A percentile compares a stretch with the other conserved stretches of the same genome.
Conservation (phyloP, 2,888 invertebrate genomes). For the Leptopilina myrica region DNA sequence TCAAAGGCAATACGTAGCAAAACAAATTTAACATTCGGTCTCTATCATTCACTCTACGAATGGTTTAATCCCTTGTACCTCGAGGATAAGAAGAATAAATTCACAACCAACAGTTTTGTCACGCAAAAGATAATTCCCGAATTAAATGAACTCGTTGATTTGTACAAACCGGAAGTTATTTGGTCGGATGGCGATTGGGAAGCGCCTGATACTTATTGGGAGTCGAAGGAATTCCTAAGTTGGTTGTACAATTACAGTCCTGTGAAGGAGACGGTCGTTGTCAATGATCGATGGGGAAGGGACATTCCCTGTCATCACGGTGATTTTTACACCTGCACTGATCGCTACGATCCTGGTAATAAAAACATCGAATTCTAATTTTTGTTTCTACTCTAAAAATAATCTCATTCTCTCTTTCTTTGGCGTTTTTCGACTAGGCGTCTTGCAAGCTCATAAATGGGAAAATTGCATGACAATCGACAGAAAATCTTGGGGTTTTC, state of each 20-base stretch:
- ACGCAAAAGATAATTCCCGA: conserved; percentile 87
- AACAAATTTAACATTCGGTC: conserved; percentile 85
- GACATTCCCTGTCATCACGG: conserved; percentile 90
- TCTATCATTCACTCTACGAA: conserved; percentile 92
- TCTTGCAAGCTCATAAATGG: conserved; percentile 90
- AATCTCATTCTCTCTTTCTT: not conserved
- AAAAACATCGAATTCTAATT: too few relatives aligned
- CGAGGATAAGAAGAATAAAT: conserved; percentile 83
- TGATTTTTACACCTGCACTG: conserved; percentile 90
- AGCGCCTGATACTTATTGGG: conserved; percentile 89
- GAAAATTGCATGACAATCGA: conserved; percentile 97
- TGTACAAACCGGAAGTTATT: conserved; percentile 86
- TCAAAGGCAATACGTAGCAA: conserved; percentile 82
- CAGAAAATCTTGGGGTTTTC: conserved; percentile 89
- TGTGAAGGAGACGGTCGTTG: conserved; percentile 91
- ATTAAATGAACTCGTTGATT: conserved; percentile 85
- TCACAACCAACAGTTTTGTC: conserved; percentile 83
- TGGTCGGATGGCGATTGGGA: conserved; percentile 99
- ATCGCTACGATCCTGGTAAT: conserved; percentile 88
- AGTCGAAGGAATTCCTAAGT: conserved; percentile 88
- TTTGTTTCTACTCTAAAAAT: not conserved
- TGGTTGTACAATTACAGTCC: conserved; percentile 97
- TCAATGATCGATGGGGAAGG: conserved; percentile 96
- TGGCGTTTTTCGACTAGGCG: conserved; percentile 73
- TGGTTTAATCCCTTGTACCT: conserved; percentile 92